Base-by-base conservation (phyloP, 2,888 invertebrate genomes). In the Tortrix viridana region DNA sequence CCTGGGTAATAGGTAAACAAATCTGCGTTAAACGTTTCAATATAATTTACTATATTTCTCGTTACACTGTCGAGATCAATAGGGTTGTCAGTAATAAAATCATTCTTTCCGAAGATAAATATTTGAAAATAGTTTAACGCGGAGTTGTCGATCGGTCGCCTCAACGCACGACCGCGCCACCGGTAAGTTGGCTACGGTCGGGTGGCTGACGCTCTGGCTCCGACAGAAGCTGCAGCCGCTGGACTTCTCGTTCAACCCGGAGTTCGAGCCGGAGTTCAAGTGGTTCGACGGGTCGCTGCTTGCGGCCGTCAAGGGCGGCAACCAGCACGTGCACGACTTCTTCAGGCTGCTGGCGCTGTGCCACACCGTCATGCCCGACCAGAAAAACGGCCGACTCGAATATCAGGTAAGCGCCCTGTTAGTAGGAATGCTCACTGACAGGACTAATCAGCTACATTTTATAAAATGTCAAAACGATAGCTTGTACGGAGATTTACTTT, bases 361-460 rank as follows among this genome's bases (percentile, higher is more conserved):
- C 84, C 99, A 99, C 84, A 99, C 99, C 1, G 99, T 99, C 56
- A 99, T 99, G 99, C 97, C 99, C 0, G 98, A 98, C 79, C 95
- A 96, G 74, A 96, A 96, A 79, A 95, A 96, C 72, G 96, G 97
- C 76, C 93, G 94, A 75, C 90, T 97, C 67, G 95, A 96, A 78
- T 97, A 97, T 85, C 98, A 97, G 91, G 93, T 90, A 41, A 41
- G 12, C 12, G 12, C 9, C n/a, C n/a, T 9, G 12, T 12, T 32
- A 32, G 9, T 9, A 7, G 26, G 26, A 12, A 9, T 9, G 9
- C 3, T 3, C 3, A 9, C 26, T 9, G 26, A 26, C 26, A 26
- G 9, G 26, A 26, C 9, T 9, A 26, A 26, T 9, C 26, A 1
- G 26, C 1, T 26, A 9, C 26, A 9, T 9, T 12, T 12, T 12